Conservation (phyloP, 2,888 invertebrate species). For the Cynaeus angustus region DNA sequence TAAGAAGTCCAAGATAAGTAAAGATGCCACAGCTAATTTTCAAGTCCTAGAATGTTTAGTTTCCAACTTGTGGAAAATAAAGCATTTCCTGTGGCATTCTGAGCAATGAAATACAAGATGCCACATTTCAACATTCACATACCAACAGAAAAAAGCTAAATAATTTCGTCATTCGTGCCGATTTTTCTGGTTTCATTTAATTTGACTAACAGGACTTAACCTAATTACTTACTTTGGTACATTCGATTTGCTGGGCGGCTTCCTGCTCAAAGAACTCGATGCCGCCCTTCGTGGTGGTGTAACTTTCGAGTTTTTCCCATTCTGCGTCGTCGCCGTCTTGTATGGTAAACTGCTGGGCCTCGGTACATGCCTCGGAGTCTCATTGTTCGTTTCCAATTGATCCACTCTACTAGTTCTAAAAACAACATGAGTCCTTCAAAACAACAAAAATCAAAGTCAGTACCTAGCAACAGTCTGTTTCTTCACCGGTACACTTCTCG, state of each 20-base stretch:
- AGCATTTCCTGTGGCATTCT: too few relatives aligned
- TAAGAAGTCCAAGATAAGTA: too few relatives aligned
- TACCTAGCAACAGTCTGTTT: slow-evolving; percentile 34
- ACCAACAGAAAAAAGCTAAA: too few relatives aligned
- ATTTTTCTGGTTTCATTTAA: too few relatives aligned
- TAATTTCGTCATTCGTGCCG: too few relatives aligned
- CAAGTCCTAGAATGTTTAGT: too few relatives aligned
- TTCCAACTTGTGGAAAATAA: too few relatives aligned
- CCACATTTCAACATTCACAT: too few relatives aligned
- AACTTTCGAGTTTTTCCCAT: slow-evolving; percentile 64
- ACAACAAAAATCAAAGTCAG: not conserved
- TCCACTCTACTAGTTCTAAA: slow-evolving; percentile 78
- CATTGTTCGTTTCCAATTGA: slow-evolving; percentile 70
- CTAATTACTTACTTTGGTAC: slow-evolving; percentile 74
- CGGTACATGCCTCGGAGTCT: slow-evolving; percentile 70
- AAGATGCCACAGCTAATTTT: too few relatives aligned
- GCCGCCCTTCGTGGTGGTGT: slow-evolving; percentile 78
- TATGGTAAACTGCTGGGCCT: slow-evolving; percentile 83
- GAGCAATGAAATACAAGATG: too few relatives aligned
- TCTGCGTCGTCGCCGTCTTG: slow-evolving; percentile 70
- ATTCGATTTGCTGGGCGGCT: slow-evolving; percentile 68
- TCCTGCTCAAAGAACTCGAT: slow-evolving; percentile 78
- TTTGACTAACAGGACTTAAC: too few relatives aligned
- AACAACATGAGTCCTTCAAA: not conserved
- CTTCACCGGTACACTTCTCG: not conserved